Base-by-base conservation (phyloP, 2,888 invertebrate species). In the Beris chalybata region DNA sequence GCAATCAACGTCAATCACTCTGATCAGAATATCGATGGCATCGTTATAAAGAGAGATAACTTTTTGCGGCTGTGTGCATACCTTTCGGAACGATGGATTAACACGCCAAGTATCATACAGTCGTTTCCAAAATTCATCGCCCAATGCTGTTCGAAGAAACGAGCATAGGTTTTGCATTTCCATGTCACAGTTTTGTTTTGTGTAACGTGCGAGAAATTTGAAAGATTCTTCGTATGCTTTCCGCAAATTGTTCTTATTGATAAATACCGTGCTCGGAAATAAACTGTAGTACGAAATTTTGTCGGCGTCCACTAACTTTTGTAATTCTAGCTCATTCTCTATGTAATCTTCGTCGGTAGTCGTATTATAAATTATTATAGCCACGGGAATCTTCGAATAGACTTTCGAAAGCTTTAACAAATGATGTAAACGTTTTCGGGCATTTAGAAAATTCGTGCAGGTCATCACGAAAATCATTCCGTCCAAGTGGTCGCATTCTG, bases 1-100 rank as follows among this genome's bases (percentile, higher is more conserved):
- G 47, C 86, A 79, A 70, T 86, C 83, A 75, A 89, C 84, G 38
- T 86, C 82, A 43, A 87, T 79, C 57, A 89, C 83, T 52, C 84
- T 77, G 47, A 84, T 85, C 56, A 91, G 76, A 72, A 85, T 85
- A 56, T 84, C 82, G 29, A 92, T 83, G 30, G 87, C 87, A 71
- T 84, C 83, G 74, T 92, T 92, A 74, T 89, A 89, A 56, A 90
- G 79, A 61, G 81, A 78, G 12, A 89, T 84, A 5, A 89, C 81
- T 53, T 73, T 85, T 82, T 73, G 83, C 76, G 61, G 89, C 9
- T 72, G 67, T 2, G 61, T 69, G 22, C 74, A 76, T 74, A 82
- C 78, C 75, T 80, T 74, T 66, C 79, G 38, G 75, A 78, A 74
- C 70, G 81, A 72, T 69, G 76, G 72, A 75, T 79, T 73, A 12